Evolutionary conservation across 2,113 vertebrate genomes (phyloP).

Genomic region (Gadus chalcogrammus): DNA sequence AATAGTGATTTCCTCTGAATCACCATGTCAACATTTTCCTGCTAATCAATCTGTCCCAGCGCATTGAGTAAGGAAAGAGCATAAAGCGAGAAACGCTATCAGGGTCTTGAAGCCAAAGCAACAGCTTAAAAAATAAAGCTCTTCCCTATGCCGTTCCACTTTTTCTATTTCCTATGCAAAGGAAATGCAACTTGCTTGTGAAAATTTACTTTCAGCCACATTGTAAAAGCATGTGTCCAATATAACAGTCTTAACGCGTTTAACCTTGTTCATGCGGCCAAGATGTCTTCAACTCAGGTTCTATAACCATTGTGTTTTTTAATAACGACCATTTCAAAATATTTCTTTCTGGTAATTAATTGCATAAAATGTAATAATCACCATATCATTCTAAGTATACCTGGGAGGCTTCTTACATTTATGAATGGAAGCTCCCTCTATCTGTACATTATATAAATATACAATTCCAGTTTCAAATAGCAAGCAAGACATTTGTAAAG

Average conservation of each 20-base stretch:
- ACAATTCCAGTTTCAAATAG: slow-evolving; percentile 51
- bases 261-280: slow-evolving; percentile 25
- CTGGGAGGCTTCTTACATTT: slow-evolving; percentile 11
- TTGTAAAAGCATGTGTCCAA: slow-evolving; percentile 27
- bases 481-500: slow-evolving; percentile 23
- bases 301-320: background rate
- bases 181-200: slow-evolving; percentile 21
- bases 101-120: slow-evolving; percentile 37
- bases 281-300: background rate
- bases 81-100: slow-evolving; percentile 34
- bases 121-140: slow-evolving; percentile 44
- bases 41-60: slow-evolving; percentile 44
- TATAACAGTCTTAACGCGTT: slow-evolving; percentile 1
- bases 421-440: slow-evolving; percentile 8
- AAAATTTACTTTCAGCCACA: slow-evolving; percentile 23
- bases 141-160: slow-evolving; percentile 22
- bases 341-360: background rate
- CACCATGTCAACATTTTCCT: slow-evolving; percentile 20
- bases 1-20: slow-evolving; percentile 51
- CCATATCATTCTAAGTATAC: slow-evolving; percentile 21
- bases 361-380: background rate
- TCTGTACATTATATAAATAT: slow-evolving; percentile 23
- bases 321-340: slow-evolving; percentile 12
- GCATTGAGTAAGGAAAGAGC: slow-evolving; percentile 27
- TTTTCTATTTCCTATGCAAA: slow-evolving; percentile 17